These are phyloP conservation scores for Leptatherina wallacei DNA, from an alignment of 2,797 vertebrate genomes.

Conservation along the genomic window DNA sequence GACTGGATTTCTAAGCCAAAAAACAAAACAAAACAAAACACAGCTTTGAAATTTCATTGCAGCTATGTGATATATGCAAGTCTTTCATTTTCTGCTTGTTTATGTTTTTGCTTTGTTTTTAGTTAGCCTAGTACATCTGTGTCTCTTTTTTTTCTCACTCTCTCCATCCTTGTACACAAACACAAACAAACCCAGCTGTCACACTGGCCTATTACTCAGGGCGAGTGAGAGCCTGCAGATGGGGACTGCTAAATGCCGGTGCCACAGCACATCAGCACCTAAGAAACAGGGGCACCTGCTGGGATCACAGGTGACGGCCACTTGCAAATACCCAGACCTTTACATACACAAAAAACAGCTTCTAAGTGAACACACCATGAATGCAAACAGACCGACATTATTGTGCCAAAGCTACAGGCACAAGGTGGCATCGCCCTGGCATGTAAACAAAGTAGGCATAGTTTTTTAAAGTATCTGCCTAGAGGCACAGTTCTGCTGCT, in stretches of 20 bases:
- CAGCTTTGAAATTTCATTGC: not conserved
- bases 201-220: constrained; percentile 76
- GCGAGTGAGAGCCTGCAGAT: constrained; percentile 77
- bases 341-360: constrained; percentile 3
- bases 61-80: constrained; percentile 20
- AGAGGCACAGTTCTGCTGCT: constrained; percentile 27
- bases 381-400: constrained; percentile 51
- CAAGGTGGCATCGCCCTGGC: constrained; percentile 25
- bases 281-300: constrained; percentile 76
- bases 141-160: constrained; percentile 22
- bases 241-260: constrained; percentile 77
- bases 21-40: too few relatives aligned
- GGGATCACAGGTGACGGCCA: constrained; percentile 75
- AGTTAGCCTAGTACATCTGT: constrained; percentile 29
- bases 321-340: constrained; percentile 32
- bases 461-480: constrained; percentile 50
- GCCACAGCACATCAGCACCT: constrained; percentile 77
- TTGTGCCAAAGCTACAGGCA: constrained; percentile 46
- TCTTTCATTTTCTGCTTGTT: constrained; percentile 27
- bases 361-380: constrained; percentile 1
- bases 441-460: constrained; percentile 39
- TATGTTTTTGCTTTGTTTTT: constrained; percentile 35
- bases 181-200: constrained; percentile 77
- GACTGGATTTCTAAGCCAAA: too few relatives aligned
- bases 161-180: constrained; percentile 51